Percentiles rank a stretch among this genome's conserved stretches.
Evolutionary conservation across 2,888 invertebrate species (phyloP).

Genomic region (Drosophila multiciliata): DNA sequence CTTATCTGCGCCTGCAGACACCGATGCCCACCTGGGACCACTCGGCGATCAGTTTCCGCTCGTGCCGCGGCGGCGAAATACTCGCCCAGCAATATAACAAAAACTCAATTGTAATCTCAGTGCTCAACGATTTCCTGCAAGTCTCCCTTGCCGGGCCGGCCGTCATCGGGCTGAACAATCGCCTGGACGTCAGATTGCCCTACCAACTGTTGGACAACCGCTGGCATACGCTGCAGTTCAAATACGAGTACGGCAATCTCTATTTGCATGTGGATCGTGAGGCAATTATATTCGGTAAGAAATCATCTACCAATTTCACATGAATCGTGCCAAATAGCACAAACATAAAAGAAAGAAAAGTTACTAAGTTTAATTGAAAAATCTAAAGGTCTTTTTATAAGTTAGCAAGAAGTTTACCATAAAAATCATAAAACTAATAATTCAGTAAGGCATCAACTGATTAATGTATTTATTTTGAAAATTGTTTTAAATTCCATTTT

Average conservation of each 20-base stretch:
- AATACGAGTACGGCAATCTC: constrained; percentile 85
- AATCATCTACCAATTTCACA: constrained; percentile 14
- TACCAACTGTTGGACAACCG: constrained; percentile 91
- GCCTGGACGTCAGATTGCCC: constrained; percentile 88
- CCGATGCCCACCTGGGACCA: constrained; percentile 92
- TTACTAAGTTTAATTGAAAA: background rate
- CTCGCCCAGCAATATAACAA: constrained; percentile 89
- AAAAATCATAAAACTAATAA: background rate
- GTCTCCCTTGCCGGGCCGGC: constrained; percentile 86
- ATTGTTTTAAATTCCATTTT: background rate
- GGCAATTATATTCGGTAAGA: constrained; percentile 84
- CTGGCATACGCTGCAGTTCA: constrained; percentile 88
- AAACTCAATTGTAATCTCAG: constrained; percentile 87
- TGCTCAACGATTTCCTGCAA: constrained; percentile 87
- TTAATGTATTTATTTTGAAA: background rate
- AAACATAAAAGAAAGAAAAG: background rate
- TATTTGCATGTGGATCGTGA: constrained; percentile 84
- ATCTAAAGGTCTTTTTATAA: background rate
- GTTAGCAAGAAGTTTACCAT: background rate
- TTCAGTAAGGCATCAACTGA: background rate
- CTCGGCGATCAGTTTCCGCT: constrained; percentile 92
- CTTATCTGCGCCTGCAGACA: constrained; percentile 90
- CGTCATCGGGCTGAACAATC: constrained; percentile 86
- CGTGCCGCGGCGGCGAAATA: constrained; percentile 91
- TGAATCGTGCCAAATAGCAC: constrained; percentile 10